Evolutionary conservation across 2,797 vertebrate species (phyloP), one percentile per base, ranked within the genome.

Genomic region (Manis pentadactyla): DNA sequence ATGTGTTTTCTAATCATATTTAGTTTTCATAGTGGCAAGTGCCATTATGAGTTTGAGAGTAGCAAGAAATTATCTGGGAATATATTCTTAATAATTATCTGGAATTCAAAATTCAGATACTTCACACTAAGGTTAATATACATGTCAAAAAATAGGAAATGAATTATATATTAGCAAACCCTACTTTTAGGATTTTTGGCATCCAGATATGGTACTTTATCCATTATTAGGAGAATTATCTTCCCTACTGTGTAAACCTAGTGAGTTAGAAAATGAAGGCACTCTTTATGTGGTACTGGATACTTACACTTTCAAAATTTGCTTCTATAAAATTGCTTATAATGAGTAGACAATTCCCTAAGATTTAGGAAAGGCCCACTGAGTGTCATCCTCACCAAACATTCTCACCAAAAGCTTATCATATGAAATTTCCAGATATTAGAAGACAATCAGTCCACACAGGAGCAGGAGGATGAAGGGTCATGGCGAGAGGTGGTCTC

Each of bases 1-100:
- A 51, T n/a, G 27, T 88, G 7, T 79, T 94, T 95, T 87, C 19
- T 61, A 86, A 86, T 89, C 93, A 77, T 55, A 84, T 90, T 94
- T 89, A 77, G 25, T 64, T 95, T 69, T 87, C 53, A 93, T 31
- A 69, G 42, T 51, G 29, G 34, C 18, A 51, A 84, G 21, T 25
- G 31, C 15, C 55, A 84, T 68, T 79, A 55, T 71, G n/a, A 85
- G 25, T 85, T 73, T 83, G 59, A 92, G 9, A 89, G 46, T 53
- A 86, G 69, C 19, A 91, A 95, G 23, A 95, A 94, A 81, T 55
- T 84, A 5, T 51, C 46, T 86, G 29, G 25, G 5, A 78, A 92
- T 92, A 46, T 83, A 77, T 75, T 88, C 59, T 69, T 85, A 90
- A 90, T 77, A 71, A 90, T 88, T 63, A 92, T 55, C 23, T 95